phyloP scores from a whole-genome alignment of 1,140 invertebrate species.

The Drosophila kurseongensis region DNA sequence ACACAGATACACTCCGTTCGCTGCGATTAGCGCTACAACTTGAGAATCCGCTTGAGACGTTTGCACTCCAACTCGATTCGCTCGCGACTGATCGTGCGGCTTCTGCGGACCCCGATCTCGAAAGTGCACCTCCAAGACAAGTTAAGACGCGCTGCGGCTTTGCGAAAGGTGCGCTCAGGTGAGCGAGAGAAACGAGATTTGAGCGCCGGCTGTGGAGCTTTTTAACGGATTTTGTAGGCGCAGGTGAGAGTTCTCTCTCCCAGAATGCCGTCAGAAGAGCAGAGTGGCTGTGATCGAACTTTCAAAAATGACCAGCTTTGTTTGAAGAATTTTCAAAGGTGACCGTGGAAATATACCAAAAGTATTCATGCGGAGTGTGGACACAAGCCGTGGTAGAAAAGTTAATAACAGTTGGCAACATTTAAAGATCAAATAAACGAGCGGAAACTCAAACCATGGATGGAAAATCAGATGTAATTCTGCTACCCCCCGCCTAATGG shows the following conservation, averaged over 20 bases:
- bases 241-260: background rate
- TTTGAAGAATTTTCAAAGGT: background rate
- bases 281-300: background rate
- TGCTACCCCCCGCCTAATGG: background rate
- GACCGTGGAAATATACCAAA: background rate
- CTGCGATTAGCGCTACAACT: constrained; percentile 59
- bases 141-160: constrained; percentile 37
- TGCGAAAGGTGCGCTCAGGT: constrained; percentile 21
- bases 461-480: background rate
- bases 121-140: constrained; percentile 7
- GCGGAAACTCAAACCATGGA: too few relatives aligned
- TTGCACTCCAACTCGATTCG: constrained; percentile 77
- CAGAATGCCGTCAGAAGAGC: background rate
- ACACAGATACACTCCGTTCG: constrained; percentile 37
- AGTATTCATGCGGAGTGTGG: background rate
- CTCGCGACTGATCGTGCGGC: constrained; percentile 58
- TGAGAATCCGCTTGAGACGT: constrained; percentile 33
- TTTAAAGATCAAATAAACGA: too few relatives aligned
- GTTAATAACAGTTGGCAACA: too few relatives aligned
- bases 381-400: background rate
- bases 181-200: constrained; percentile 11
- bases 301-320: background rate
- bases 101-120: constrained; percentile 11
- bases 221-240: constrained; percentile 15
- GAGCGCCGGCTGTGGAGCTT: constrained; percentile 15